These are phyloP conservation scores for Hylyphantes graminicola DNA, from an alignment of 1,140 invertebrate genomes.

Conservation along the genomic window DNA sequence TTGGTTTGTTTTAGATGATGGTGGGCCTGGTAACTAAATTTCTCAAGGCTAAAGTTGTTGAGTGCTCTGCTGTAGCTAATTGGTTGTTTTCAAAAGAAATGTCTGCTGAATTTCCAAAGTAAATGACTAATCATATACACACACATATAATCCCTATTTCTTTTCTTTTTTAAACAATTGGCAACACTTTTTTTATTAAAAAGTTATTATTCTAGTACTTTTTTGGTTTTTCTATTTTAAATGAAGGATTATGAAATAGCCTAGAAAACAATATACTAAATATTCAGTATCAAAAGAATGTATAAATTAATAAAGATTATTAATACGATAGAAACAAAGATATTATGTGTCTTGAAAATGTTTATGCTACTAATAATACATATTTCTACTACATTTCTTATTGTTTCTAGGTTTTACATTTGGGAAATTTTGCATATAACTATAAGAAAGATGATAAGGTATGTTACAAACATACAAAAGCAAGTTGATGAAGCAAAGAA, in stretches of 20 bases:
- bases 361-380: neutral
- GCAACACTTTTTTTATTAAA: neutral
- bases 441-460: conserved; percentile 96
- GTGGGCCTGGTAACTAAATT: conserved; percentile 96
- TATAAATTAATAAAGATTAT: too few relatives aligned
- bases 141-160: neutral
- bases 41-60: conserved; percentile 96
- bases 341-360: neutral
- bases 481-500: conserved; percentile 89
- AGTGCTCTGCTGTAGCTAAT: conserved; percentile 95
- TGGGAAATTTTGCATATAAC: conserved; percentile 98
- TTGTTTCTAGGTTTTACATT: conserved; percentile 79
- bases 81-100: conserved; percentile 99
- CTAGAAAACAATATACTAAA: too few relatives aligned
- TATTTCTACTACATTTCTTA: neutral
- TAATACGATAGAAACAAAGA: too few relatives aligned
- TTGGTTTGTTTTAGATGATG: conserved; percentile 80
- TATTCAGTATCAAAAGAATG: too few relatives aligned
- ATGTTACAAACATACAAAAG: conserved; percentile 85
- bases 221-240: too few relatives aligned
- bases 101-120: conserved; percentile 91
- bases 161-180: neutral
- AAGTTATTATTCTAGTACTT: neutral
- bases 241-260: too few relatives aligned
- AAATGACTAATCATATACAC: conserved; percentile 56